A percentile compares a stretch with the other conserved stretches of the same genome.
Evolutionary conservation across 2,888 invertebrate species (phyloP).

Genomic region (Beris morrisii): DNA sequence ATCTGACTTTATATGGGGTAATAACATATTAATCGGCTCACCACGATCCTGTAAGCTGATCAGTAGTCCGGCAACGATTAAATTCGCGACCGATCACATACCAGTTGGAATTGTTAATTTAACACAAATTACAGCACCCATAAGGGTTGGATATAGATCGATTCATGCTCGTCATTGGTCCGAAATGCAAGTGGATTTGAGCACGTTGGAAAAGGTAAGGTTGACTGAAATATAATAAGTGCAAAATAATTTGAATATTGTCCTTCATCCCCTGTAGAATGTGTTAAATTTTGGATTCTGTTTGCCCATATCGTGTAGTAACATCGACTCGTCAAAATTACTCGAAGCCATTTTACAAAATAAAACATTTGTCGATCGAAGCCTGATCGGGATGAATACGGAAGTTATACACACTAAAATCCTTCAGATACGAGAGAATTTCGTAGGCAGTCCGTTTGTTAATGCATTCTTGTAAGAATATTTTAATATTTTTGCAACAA

Average conservation of each 20-base stretch:
- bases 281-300: conserved; percentile 40
- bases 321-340: conserved; percentile 32
- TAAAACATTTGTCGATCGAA: conserved; percentile 31
- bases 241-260: conserved; percentile 1
- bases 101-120: conserved; percentile 26
- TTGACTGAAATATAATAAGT: background rate
- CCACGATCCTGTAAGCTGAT: conserved; percentile 33
- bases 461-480: conserved; percentile 38
- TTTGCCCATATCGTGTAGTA: conserved; percentile 38
- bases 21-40: conserved; percentile 34
- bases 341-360: conserved; percentile 31
- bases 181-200: conserved; percentile 34
- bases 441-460: conserved; percentile 37
- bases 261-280: conserved; percentile 33
- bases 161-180: conserved; percentile 34
- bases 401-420: conserved; percentile 38
- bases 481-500: background rate
- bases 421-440: conserved; percentile 37
- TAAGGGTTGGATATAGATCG: conserved; percentile 30
- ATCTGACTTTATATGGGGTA: conserved; percentile 37
- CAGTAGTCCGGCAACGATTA: conserved; percentile 14
- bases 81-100: conserved; percentile 15
- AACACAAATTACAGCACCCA: conserved; percentile 32
- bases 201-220: conserved; percentile 30
- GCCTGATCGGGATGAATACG: conserved; percentile 33